Base-by-base conservation (phyloP, 1,140 invertebrate genomes). In the Drosophila hydei region DNA sequence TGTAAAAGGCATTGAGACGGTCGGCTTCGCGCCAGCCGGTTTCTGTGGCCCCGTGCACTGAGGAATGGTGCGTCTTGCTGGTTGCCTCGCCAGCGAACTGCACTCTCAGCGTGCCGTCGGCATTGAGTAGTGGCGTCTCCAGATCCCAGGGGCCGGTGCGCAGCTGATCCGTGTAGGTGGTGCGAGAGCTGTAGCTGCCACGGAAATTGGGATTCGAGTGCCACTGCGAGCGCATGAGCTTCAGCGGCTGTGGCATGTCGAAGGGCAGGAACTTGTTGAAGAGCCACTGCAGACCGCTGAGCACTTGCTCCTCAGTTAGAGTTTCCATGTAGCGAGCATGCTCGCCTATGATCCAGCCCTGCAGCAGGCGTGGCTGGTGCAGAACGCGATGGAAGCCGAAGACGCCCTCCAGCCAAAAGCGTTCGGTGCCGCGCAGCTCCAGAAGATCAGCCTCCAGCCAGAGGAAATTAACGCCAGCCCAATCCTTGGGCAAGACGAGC, bases 11-110 rank as follows among this genome's bases (percentile, higher is more conserved):
- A 33, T 74, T 72, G 2, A 91, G 68, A 0, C 91, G 80, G 48
- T 96, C 93, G 1, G 96, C 96, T 92, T 97, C 96, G 54, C 96
- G 93, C 91, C 94, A 95, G 1, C 96, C 96, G 21, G 94, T 93
- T 90, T 96, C 95, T 1, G 96, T 92, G 3, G 96, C 97, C 4
- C 96, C 96, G 90, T 97, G 96, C 1, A 96, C 96, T 1, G 95
- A 95, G 3, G 94, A 94, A 83, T 94, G 96, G 84, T 93, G 94
- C 56, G 93, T 92, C 18, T 93, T 90, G 55, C 94, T 94, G 0
- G 95, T 94, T 0, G 95, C 95, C 92, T 96, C 95, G 0, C 95
- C 95, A 12, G 94, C 95, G 84, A 96, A 96, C 61, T 95, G 92
- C 6, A 96, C 75, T n/a, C 94, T 89, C 1, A 94, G 93, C 67